Evolutionary conservation across 2,797 vertebrate species (phyloP).

Genomic region (Buceros bicornis): DNA sequence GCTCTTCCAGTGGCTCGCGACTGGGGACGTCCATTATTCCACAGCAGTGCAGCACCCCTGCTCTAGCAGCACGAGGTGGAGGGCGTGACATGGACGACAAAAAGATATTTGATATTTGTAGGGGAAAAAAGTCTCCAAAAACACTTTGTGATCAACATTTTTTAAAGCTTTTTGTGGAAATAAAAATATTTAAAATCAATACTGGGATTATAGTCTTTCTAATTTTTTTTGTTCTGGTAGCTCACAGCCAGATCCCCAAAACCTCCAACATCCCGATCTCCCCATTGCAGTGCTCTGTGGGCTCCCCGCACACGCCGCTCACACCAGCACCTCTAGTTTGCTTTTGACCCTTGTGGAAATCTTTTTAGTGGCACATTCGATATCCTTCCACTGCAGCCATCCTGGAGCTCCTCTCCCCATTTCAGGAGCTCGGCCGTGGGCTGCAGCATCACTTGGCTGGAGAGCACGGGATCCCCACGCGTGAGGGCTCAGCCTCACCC

Average conservation of each 20-base stretch:
- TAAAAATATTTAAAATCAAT: background rate
- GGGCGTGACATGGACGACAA: background rate
- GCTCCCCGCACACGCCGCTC: accelerated
- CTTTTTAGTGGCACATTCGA: accelerated
- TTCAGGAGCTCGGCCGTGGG: background rate
- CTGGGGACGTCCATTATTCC: background rate
- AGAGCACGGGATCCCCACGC: background rate
- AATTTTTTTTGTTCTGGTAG: background rate
- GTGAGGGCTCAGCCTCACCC: too few relatives aligned
- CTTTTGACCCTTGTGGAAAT: background rate
- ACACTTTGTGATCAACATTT: background rate
- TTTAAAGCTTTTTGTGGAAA: conserved; percentile 6
- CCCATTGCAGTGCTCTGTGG: accelerated
- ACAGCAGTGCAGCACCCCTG: background rate
- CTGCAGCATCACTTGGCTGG: accelerated
- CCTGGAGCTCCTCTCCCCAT: background rate
- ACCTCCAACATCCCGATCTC: accelerated
- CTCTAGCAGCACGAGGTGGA: background rate
- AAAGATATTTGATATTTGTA: background rate
- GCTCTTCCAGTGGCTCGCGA: background rate
- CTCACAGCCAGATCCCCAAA: background rate
- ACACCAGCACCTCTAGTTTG: background rate
- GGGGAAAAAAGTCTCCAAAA: background rate
- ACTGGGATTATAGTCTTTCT: background rate
- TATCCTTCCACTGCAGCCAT: accelerated